Percentiles rank a stretch among this genome's conserved stretches.
These are phyloP conservation scores for Dicaeum eximium DNA, from an alignment of 2,113 vertebrate genomes.

Conservation along the genomic window DNA sequence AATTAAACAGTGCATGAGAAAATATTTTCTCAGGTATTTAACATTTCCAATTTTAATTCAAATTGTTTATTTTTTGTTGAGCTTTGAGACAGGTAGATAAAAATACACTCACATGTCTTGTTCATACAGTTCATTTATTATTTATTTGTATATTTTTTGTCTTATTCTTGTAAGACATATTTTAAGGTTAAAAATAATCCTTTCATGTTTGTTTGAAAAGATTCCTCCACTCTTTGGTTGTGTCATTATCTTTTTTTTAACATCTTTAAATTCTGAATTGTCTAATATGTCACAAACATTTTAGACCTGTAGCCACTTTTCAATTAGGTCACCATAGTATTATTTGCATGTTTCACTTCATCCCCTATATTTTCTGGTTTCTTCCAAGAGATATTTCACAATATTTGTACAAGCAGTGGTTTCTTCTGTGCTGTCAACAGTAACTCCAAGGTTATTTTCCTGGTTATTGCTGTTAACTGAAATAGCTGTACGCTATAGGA, in stretches of 20 bases:
- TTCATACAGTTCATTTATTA: background rate
- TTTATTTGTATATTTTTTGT: background rate
- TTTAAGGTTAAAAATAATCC: background rate
- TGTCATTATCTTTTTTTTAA: background rate
- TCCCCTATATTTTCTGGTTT: background rate
- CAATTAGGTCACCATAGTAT: background rate
- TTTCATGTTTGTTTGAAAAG: background rate
- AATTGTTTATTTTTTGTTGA: background rate
- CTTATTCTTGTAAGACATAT: background rate
- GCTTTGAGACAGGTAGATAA: background rate
- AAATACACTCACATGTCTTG: background rate
- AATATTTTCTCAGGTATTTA: background rate
- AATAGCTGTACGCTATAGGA: background rate
- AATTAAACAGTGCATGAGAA: background rate
- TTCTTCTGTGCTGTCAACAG: background rate
- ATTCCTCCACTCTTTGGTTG: background rate
- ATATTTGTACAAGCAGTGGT: background rate
- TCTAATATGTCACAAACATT: background rate
- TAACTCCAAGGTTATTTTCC: background rate
- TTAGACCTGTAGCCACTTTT: background rate
- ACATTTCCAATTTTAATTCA: background rate
- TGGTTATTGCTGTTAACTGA: background rate
- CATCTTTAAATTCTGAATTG: background rate
- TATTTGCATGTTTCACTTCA: background rate
- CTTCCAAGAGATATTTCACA: background rate